Base-by-base conservation (phyloP, 2,797 vertebrate species). In the Heterohyrax brucei region DNA sequence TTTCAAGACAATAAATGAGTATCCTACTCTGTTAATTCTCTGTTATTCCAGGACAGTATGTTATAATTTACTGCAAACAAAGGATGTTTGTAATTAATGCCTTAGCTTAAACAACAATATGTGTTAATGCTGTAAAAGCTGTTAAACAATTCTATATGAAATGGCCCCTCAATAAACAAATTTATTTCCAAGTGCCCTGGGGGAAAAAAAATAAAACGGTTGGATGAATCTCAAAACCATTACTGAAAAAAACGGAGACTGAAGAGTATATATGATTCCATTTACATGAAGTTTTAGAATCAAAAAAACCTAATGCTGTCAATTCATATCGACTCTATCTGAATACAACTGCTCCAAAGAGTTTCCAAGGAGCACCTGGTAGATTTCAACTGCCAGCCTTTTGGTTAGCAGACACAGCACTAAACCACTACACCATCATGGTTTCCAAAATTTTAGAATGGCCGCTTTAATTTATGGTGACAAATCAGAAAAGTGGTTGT, bases 111-210 rank as follows among this genome's bases (percentile, higher is more conserved):
- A 82, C 39, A 87, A 76, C 59, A 95, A 87, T 91, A 93, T n/a
- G 44, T 39, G 30, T 81, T 48, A 84, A 91, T 87, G 56, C 46
- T 72, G 22, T 61, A 68, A 91, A 93, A 24, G n/a, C 44, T 76
- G 59, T 80, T 87, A 75, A 90, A 88, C 48, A 95, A 82, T 39
- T 94, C 53, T 76, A 68, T 16, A 56, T 13, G 44, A 85, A 53
- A 44, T 24, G 91, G 30, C 14, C 72, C n/a, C 83, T 89, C 72
- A 89, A 80, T 83, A 94, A 87, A 93, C 62, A 95, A 87, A 89
- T 28, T 76, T n/a, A 62, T 89, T 88, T 96, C 72, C 75, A 91
- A 70, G 62, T 75, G 19, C 18, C 84, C 70, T 89, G 83, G 82
- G 39, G 39, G 39, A 39, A 39, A 39, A 39, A 39, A 39, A 39